Evolutionary conservation across 2,113 vertebrate genomes (phyloP), one percentile per base, ranked within the genome.

Genomic region (Cyprinodon brontotheroides): DNA sequence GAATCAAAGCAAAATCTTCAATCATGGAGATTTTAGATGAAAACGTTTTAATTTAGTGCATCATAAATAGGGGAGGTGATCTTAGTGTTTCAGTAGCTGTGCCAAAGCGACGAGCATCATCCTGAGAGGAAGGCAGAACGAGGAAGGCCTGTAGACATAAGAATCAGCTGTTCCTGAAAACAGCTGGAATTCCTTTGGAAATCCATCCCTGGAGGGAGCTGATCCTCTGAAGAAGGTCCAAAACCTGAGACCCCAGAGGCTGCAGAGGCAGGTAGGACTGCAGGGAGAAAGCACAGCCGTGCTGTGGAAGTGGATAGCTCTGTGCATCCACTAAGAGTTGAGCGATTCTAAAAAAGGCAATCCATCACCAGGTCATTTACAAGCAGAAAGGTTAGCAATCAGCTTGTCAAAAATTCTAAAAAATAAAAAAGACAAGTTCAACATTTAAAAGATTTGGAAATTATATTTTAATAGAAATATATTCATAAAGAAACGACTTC

Each of bases 61-160:
- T 10, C 6, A 64, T 4, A 47, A 66, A 38, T 37, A 48, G 37
- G 13, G n/a, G 50, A 4, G 72, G 70, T 89, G 59, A 97, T 96
- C 96, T 96, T 66, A 83, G 94, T 48, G 92, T 96, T 80, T 99
- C 96, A 0, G 97, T 96, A 78, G 97, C 96, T 85, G 93, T 90
- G 65, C 93, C 9, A 0, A 90, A 93, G 40, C 93, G 93, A 3
- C 97, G 95, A 77, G 97, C 96, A 0, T 95, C 96, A 87, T 98
- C 97, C 91, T 98, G 97, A 53, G 29, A 98, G 92, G 0, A 95
- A 96, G 45, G 96, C 97, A 0, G 97, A 29, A 29, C 96, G 75
- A 99, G 95, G 85, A 98, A 98, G 22, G 96, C 96, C 85, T 98
- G 97, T 0, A 96, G 96, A 88, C 96, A 98, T 92, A 98, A 98